phyloP scores from a whole-genome alignment of 1,140 invertebrate species.

The Cataglyphis hispanica region DNA sequence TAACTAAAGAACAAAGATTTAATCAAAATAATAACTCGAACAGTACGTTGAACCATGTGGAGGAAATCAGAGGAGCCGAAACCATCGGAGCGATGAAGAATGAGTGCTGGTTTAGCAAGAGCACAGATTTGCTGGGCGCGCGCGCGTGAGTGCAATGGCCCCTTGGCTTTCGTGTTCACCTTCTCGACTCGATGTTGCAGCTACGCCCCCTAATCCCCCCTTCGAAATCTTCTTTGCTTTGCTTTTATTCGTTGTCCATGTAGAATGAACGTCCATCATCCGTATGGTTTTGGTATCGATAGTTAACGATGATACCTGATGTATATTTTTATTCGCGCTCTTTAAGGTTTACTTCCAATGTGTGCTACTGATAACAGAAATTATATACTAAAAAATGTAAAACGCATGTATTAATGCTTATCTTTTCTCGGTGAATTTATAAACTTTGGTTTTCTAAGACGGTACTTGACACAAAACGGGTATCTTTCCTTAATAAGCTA shows the following conservation, averaged over 20 bases:
- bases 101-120: constrained; percentile 85
- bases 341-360: background rate
- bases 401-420: background rate
- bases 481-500: constrained; percentile 78
- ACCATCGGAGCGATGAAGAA: constrained; percentile 81
- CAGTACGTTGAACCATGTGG: constrained; percentile 73
- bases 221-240: constrained; percentile 75
- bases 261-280: constrained; percentile 83
- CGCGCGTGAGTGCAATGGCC: constrained; percentile 83
- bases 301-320: constrained; percentile 33
- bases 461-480: background rate
- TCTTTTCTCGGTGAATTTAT: background rate
- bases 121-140: constrained; percentile 82
- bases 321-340: background rate
- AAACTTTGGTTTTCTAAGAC: background rate
- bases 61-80: constrained; percentile 75
- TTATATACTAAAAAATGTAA: background rate
- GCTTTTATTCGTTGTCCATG: constrained; percentile 83
- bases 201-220: constrained; percentile 80
- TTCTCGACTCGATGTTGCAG: constrained; percentile 82
- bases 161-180: constrained; percentile 80
- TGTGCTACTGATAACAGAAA: background rate
- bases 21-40: constrained; percentile 66
- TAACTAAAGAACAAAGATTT: constrained; percentile 36
- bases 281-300: constrained; percentile 75